Evolutionary conservation across 1,140 invertebrate genomes (phyloP), one percentile per base, ranked within the genome.

Genomic region (Onthophagus taurus): DNA sequence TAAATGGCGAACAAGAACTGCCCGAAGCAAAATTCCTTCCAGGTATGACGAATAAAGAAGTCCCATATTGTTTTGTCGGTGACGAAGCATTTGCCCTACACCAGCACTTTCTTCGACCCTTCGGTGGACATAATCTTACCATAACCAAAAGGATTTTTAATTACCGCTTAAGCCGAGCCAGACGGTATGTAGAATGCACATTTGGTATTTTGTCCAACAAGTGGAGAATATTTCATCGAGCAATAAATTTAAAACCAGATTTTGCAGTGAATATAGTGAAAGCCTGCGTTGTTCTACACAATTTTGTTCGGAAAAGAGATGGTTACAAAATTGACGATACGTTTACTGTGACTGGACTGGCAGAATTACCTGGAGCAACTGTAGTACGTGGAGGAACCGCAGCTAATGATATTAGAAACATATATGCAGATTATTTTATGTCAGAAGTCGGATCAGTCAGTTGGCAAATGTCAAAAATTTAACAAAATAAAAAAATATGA

Each of bases 181-280:
- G 64, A 43, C 35, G 61, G 30, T 59, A 64, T 18, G 51, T 69
- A 14, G 68, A 72, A n/a, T n/a, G n/a, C n/a, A n/a, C n/a, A n/a
- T n/a, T n/a, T n/a, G n/a, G n/a, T n/a, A n/a, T n/a, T n/a, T n/a
- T n/a, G n/a, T n/a, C n/a, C n/a, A n/a, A n/a, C n/a, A n/a, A n/a
- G n/a, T n/a, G n/a, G n/a, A n/a, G n/a, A n/a, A n/a, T n/a, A n/a
- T n/a, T n/a, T n/a, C n/a, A n/a, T n/a, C n/a, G n/a, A n/a, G n/a
- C n/a, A 8, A 31, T 64, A 9, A 55, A 65, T 54, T 54, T 61
- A 4, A 37, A 42, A 13, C 21, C 45, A 16, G 48, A 57, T 23
- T 56, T 61, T 36, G 49, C 54, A n/a, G 43, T 38, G 16, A 46
- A 48, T 42, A 63, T 64, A 17, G 49, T 59, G 9, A 59, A 61